A percentile compares a stretch with the other conserved stretches of the same genome.
Conservation (phyloP, 2,888 invertebrate species). For the Perizoma flavofasciatum region DNA sequence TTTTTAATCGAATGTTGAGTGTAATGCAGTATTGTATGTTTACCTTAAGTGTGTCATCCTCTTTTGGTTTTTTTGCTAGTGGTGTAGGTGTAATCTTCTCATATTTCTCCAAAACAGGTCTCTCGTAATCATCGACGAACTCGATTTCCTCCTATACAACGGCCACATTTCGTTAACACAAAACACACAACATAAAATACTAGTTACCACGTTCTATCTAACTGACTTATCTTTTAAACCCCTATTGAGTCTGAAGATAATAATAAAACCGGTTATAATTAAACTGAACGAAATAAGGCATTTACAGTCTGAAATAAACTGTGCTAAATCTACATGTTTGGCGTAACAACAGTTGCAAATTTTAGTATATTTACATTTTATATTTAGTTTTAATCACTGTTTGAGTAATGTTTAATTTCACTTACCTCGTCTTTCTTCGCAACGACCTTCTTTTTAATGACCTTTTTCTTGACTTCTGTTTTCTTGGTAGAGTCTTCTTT, state of each 20-base stretch:
- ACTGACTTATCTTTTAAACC: constrained; percentile 13
- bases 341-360: constrained; percentile 3
- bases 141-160: constrained; percentile 77
- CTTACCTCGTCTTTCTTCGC: constrained; percentile 79
- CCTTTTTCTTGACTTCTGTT: constrained; percentile 76
- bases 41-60: constrained; percentile 78
- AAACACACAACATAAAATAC: constrained; percentile 52
- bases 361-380: constrained; percentile 23
- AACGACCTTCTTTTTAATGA: constrained; percentile 77
- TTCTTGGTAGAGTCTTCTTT: constrained; percentile 74
- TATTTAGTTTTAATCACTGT: neutral
- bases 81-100: constrained; percentile 84
- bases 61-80: constrained; percentile 78
- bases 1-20: constrained; percentile 33
- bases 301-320: constrained; percentile 3
- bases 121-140: constrained; percentile 89
- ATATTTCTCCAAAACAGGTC: constrained; percentile 89
- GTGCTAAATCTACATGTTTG: constrained; percentile 9
- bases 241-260: constrained; percentile 5
- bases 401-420: constrained; percentile 32
- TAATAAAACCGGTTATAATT: neutral
- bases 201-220: constrained; percentile 36
- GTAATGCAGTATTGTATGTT: constrained; percentile 56
- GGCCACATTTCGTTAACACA: constrained; percentile 66
- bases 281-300: neutral